Evolutionary conservation across 2,888 invertebrate species (phyloP).

Genomic region (Eumacrocentrus americanus): DNA sequence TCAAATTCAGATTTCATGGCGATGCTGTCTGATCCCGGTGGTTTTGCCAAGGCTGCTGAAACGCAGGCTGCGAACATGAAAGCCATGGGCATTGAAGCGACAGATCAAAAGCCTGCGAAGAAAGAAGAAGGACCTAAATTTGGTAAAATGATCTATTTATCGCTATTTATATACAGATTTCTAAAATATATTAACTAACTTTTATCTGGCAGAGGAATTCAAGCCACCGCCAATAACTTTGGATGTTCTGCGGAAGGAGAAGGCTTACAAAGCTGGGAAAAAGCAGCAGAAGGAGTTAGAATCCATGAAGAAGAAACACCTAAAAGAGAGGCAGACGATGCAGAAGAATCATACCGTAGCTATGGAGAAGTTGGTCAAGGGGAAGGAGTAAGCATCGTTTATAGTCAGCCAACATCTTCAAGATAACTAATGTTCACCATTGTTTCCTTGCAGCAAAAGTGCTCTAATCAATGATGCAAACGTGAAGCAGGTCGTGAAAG

Average conservation of each 20-base stretch:
- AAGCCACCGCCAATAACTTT: constrained; percentile 62
- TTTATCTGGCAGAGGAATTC: constrained; percentile 45
- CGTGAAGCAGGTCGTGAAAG: constrained; percentile 64
- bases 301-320: constrained; percentile 67
- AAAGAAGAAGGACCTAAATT: constrained; percentile 58
- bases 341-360: constrained; percentile 67
- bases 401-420: neutral
- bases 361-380: constrained; percentile 67
- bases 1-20: constrained; percentile 87
- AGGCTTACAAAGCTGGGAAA: constrained; percentile 67
- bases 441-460: constrained; percentile 49
- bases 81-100: constrained; percentile 71
- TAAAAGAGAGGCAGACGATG: constrained; percentile 68
- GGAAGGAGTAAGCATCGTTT: constrained; percentile 63
- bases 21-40: constrained; percentile 92
- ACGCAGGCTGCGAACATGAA: constrained; percentile 71
- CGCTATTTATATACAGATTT: constrained; percentile 1
- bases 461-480: constrained; percentile 57
- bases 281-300: constrained; percentile 71
- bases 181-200: constrained; percentile 1
- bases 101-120: constrained; percentile 56
- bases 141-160: too few relatives aligned
- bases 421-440: neutral
- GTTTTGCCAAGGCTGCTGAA: constrained; percentile 70
- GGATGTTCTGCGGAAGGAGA: constrained; percentile 64